phyloP scores from a whole-genome alignment of 2,113 vertebrate genomes.

The Ochotona princeps region DNA sequence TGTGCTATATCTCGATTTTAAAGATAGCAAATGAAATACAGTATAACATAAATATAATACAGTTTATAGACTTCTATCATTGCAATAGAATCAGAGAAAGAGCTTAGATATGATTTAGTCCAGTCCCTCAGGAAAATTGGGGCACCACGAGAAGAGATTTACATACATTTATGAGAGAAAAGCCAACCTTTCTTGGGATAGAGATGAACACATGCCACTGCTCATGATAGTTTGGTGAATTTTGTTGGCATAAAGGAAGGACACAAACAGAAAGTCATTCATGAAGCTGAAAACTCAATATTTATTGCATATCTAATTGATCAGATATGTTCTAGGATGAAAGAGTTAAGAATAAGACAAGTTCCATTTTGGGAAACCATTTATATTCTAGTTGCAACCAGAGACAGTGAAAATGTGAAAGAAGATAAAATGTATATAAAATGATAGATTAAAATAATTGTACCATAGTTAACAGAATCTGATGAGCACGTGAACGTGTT shows the following conservation, averaged over 20 bases:
- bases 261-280: background rate
- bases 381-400: background rate
- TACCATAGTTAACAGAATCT: background rate
- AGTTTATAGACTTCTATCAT: background rate
- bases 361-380: background rate
- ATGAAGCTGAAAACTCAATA: background rate
- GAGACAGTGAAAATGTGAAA: background rate
- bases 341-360: background rate
- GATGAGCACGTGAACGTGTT: background rate
- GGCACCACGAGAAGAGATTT: constrained; percentile 30
- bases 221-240: background rate
- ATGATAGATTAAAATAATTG: background rate
- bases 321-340: background rate
- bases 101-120: constrained; percentile 39
- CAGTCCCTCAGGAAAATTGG: constrained; percentile 28
- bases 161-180: constrained; percentile 9
- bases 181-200: background rate
- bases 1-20: background rate
- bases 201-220: background rate
- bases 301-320: background rate
- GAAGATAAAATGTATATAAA: background rate
- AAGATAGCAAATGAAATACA: background rate
- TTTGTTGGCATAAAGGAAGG: background rate
- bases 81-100: background rate
- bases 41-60: constrained; percentile 5